Conservation (phyloP, 2,113 vertebrate species). For the Neodon shergylaensis region DNA sequence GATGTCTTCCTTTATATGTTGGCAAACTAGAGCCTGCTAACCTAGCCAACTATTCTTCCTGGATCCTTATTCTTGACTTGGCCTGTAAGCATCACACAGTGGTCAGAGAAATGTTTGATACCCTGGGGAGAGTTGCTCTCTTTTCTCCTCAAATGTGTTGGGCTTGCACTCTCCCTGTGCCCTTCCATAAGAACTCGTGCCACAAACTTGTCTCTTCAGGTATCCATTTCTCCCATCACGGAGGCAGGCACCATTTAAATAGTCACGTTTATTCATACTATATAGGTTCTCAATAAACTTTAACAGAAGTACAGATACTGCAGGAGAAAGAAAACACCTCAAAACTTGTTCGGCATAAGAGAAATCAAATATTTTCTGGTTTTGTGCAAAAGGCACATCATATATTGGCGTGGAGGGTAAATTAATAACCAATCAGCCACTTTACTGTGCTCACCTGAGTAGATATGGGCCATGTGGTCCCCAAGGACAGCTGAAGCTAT, state of each 20-base stretch:
- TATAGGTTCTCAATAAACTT: not conserved
- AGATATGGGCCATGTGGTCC: not conserved
- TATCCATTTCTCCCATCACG: not conserved
- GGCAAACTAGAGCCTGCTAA: not conserved
- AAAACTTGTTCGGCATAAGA: not conserved
- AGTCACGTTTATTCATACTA: not conserved
- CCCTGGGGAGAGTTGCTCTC: not conserved
- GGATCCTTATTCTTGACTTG: not conserved
- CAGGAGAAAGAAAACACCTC: not conserved
- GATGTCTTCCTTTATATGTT: not conserved
- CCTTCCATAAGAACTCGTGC: not conserved
- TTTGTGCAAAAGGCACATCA: not conserved
- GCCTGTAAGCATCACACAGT: not conserved
- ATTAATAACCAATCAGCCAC: not conserved
- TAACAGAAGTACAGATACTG: not conserved
- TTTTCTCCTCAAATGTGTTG: not conserved
- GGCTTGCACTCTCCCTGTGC: not conserved
- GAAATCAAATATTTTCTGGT: slow-evolving; percentile 1
- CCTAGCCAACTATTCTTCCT: not conserved
- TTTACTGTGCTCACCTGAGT: not conserved
- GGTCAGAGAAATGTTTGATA: not conserved
- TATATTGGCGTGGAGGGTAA: no score
- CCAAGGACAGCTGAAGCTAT: not conserved
- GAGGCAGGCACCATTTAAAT: not conserved
- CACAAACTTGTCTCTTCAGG: not conserved